Percentiles rank a stretch among this genome's conserved stretches.
These are phyloP conservation scores for Cheilosia variabilis DNA, from an alignment of 2,888 invertebrate species.

Conservation along the genomic window DNA sequence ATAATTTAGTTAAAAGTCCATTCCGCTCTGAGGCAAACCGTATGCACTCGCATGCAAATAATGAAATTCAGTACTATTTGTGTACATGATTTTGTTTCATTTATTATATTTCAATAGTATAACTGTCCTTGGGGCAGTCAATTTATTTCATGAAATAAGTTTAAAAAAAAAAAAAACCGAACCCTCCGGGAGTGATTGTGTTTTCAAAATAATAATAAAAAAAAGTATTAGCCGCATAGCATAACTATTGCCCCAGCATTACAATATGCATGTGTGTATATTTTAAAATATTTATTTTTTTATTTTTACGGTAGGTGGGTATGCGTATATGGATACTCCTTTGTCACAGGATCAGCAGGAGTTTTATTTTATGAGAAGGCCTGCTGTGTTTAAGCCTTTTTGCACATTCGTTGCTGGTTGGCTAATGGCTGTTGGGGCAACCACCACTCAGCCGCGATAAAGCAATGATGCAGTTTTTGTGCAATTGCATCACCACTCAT, in stretches of 20 bases:
- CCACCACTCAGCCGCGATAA: constrained; percentile 36
- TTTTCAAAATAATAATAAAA: constrained; percentile 39
- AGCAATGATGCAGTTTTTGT: constrained; percentile 71
- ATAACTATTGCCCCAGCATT: constrained; percentile 12
- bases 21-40: neutral
- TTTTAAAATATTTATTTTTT: constrained; percentile 7
- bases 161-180: constrained; percentile 46
- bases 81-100: constrained; percentile 27
- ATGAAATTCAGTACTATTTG: constrained; percentile 6
- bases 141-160: constrained; percentile 73
- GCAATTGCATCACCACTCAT: constrained; percentile 74
- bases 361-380: constrained; percentile 7
- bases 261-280: neutral
- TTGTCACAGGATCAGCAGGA: constrained; percentile 58
- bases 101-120: constrained; percentile 33
- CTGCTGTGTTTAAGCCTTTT: constrained; percentile 43
- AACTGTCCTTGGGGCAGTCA: constrained; percentile 52
- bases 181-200: constrained; percentile 45
- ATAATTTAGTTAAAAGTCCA: constrained; percentile 5
- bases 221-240: constrained; percentile 6
- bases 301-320: constrained; percentile 4
- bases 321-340: constrained; percentile 7
- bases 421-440: constrained; percentile 54
- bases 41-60: neutral
- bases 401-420: constrained; percentile 45